Base-by-base conservation (phyloP, 2,888 invertebrate genomes). In the Cancer borealis region DNA sequence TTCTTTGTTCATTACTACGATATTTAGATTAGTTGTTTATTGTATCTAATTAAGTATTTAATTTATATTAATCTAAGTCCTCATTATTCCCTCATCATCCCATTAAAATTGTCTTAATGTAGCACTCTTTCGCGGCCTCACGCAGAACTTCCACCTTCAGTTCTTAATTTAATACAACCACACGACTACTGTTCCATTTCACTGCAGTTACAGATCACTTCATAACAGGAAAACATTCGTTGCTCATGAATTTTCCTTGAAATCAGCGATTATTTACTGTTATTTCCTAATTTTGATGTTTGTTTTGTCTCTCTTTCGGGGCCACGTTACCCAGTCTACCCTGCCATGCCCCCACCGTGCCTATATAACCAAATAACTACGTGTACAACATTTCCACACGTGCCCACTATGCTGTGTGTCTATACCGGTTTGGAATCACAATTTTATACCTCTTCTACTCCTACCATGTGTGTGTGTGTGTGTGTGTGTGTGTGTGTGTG, bases 401-500 rank as follows among this genome's bases (percentile, higher is more conserved):
- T 79, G 79, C 79, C 79, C 79, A 21, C 79, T 30, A 30, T 30
- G 26, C 26, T 12, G 30, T 30, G 30, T 79, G 30, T 79, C 2
- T 79, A 10, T 30, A 79, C 30, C 30, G 30, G 14, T 30, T 79
- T 30, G 8, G 79, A 79, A 79, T 79, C 79, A 79, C 79, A 79
- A 87, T 3, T 45, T 87, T 46, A 87, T 87, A 45, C 87, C n/a
- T 46, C 17, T 46, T 39, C 87, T 87, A 1, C 39, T 46, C 45
- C 87, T 87, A 39, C 45, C 87, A 45, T 79, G 79, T 79, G 26
- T 79, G 79, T 79, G 26, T 79, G 79, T 79, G 26, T 79, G 84
- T 84, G 30, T 84, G 84, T 84, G 84, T 84, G 84, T 84, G 84
- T 84, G 84, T 84, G 84, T 84, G 84, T 84, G 84, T 84, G 84